Conservation (phyloP, 2,888 invertebrate species). For the Acholoe squamosa region DNA sequence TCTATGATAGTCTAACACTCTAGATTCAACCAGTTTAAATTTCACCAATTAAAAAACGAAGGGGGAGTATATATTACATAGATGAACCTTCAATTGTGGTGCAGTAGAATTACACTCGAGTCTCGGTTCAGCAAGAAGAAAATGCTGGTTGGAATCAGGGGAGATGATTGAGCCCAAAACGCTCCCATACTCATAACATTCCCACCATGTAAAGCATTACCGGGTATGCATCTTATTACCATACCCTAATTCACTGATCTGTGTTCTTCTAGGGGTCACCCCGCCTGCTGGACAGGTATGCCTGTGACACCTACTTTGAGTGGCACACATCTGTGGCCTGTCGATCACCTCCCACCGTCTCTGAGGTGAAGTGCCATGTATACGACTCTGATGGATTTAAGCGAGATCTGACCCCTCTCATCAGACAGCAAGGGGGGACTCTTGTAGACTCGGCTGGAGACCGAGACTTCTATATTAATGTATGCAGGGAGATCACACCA, state of each 20-base stretch:
- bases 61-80: too few relatives aligned
- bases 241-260: background rate
- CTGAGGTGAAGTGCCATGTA: constrained; percentile 78
- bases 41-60: too few relatives aligned
- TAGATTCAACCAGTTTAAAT: too few relatives aligned
- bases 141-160: too few relatives aligned
- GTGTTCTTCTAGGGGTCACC: constrained; percentile 74
- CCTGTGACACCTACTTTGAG: constrained; percentile 78
- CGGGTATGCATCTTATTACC: too few relatives aligned
- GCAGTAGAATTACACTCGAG: too few relatives aligned
- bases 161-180: too few relatives aligned
- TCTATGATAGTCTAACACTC: too few relatives aligned
- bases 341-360: constrained; percentile 66
- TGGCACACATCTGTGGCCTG: constrained; percentile 81
- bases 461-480: constrained; percentile 80
- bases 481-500: constrained; percentile 79
- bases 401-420: constrained; percentile 79
- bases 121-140: too few relatives aligned
- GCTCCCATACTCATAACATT: too few relatives aligned
- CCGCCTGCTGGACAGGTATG: constrained; percentile 71
- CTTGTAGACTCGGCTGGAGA: constrained; percentile 74
- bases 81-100: too few relatives aligned
- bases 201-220: too few relatives aligned
- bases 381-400: constrained; percentile 75
- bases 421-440: constrained; percentile 77